These are phyloP conservation scores for Drosophila subquinaria DNA, from an alignment of 2,888 invertebrate species.

Conservation along the genomic window DNA sequence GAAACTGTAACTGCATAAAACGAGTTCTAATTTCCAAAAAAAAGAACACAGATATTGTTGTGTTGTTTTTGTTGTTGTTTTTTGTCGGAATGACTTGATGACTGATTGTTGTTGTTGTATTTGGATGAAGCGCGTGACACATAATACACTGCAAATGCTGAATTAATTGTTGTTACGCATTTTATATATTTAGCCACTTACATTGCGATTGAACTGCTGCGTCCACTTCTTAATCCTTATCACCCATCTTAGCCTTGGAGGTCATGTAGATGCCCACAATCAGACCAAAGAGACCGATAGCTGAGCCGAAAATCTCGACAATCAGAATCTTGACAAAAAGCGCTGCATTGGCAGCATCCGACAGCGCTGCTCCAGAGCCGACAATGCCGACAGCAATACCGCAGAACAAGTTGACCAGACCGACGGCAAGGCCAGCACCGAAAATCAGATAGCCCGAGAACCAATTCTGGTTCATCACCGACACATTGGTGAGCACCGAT, in stretches of 20 bases:
- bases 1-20: slow-evolving; percentile 57
- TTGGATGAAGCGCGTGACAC: slow-evolving; percentile 51
- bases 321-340: slow-evolving; percentile 99
- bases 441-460: slow-evolving; percentile 97
- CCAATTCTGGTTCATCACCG: slow-evolving; percentile 89
- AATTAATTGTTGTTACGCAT: slow-evolving; percentile 29
- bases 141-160: slow-evolving; percentile 34
- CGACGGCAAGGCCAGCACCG: slow-evolving; percentile 97
- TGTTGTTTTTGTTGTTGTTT: slow-evolving; percentile 29
- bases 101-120: slow-evolving; percentile 52
- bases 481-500: slow-evolving; percentile 59
- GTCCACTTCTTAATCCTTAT: slow-evolving; percentile 85
- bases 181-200: slow-evolving; percentile 30
- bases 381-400: slow-evolving; percentile 97
- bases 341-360: slow-evolving; percentile 98
- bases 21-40: slow-evolving; percentile 72
- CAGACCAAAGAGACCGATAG: slow-evolving; percentile 99
- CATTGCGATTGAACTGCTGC: slow-evolving; percentile 16
- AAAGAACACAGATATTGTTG: slow-evolving; percentile 58
- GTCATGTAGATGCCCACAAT: slow-evolving; percentile 99
- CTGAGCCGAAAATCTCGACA: slow-evolving; percentile 99
- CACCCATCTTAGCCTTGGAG: slow-evolving; percentile 92
- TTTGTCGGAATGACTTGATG: slow-evolving; percentile 70
- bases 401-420: slow-evolving; percentile 98
- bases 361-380: slow-evolving; percentile 98